Conservation (phyloP, 2,888 invertebrate genomes). For the Anoplius nigerrimus region DNA sequence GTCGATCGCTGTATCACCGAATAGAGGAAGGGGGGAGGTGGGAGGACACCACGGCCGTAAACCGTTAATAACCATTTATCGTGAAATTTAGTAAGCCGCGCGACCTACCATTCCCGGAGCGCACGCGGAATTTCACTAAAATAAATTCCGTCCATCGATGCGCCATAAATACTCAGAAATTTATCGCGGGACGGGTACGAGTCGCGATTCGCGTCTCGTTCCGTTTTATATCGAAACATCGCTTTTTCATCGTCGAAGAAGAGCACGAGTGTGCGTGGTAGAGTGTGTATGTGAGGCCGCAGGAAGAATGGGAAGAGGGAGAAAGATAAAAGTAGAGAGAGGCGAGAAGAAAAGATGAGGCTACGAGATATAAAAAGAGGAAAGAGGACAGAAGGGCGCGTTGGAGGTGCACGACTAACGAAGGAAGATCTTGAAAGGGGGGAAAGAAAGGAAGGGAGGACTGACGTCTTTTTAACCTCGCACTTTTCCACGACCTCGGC, state of each 20-base stretch:
- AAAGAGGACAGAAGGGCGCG: background rate
- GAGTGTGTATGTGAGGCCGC: background rate
- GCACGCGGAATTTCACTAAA: constrained; percentile 1
- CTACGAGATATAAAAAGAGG: background rate
- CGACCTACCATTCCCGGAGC: background rate
- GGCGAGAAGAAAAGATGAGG: constrained; percentile 1
- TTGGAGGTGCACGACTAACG: constrained; percentile 36
- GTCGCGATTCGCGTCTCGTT: too few relatives aligned
- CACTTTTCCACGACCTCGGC: constrained; percentile 9
- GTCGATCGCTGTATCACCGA: too few relatives aligned
- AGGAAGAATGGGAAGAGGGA: too few relatives aligned
- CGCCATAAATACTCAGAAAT: constrained; percentile 1
- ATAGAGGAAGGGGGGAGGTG: too few relatives aligned
- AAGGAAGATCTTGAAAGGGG: constrained; percentile 31
- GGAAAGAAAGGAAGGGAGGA: constrained; percentile 3
- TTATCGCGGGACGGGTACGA: background rate
- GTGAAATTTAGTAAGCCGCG: constrained; percentile 4
- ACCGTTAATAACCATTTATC: constrained; percentile 5
- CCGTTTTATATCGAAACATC: too few relatives aligned
- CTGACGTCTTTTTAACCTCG: constrained; percentile 25
- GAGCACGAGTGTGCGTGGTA: constrained; percentile 12
- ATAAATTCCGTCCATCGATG: constrained; percentile 2
- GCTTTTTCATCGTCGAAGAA: constrained; percentile 4
- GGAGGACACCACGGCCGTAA: background rate
- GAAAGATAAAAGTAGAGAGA: too few relatives aligned